Conservation (phyloP, 2,113 vertebrate genomes). For the Sinocyclocheilus maitianheensis region DNA sequence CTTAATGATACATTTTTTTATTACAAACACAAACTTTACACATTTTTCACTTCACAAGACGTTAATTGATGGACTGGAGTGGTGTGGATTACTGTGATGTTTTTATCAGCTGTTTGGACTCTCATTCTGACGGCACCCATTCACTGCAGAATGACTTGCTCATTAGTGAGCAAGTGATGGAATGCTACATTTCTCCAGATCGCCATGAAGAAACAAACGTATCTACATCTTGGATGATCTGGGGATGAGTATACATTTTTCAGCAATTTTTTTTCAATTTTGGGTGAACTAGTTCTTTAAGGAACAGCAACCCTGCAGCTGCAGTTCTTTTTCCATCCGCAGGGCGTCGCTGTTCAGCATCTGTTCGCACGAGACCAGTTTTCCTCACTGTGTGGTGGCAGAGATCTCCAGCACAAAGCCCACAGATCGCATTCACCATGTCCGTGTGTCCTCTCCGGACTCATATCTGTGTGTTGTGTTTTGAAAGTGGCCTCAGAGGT, state of each 20-base stretch:
- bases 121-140: neutral
- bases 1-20: too few species aligned
- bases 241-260: neutral
- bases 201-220: neutral
- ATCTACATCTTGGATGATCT: too few species aligned
- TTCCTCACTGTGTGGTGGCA: neutral
- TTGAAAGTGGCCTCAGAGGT: constrained; percentile 18
- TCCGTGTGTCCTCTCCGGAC: constrained; percentile 34
- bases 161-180: neutral
- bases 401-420: constrained; percentile 22
- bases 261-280: neutral
- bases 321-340: neutral
- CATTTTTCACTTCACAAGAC: too few species aligned
- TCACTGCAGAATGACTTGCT: neutral
- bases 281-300: neutral
- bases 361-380: neutral
- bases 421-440: neutral
- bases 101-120: neutral
- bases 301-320: neutral
- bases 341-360: neutral
- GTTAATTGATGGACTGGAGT: too few species aligned
- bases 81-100: neutral
- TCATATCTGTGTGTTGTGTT: constrained; percentile 9
- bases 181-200: neutral
- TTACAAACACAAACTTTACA: too few species aligned